A percentile compares a stretch with the other conserved stretches of the same genome.
These are phyloP conservation scores for Nettapus auritus DNA, from an alignment of 2,113 vertebrate genomes.

Conservation along the genomic window DNA sequence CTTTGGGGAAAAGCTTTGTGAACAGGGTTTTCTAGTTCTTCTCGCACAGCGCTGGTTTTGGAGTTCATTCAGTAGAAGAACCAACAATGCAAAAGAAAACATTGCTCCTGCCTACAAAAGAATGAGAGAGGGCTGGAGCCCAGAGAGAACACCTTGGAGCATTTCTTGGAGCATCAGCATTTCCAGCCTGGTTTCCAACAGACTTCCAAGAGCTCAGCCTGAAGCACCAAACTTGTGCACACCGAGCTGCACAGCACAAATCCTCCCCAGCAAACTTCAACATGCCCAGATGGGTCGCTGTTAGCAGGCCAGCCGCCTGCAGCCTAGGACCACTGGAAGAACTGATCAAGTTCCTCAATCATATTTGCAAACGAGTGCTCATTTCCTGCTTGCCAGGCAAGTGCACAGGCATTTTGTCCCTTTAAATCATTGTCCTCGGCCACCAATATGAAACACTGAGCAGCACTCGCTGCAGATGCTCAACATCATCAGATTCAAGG, in stretches of 20 bases:
- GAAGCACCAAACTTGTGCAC: neutral
- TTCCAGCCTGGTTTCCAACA: neutral
- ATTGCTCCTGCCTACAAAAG: neutral
- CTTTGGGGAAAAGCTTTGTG: neutral
- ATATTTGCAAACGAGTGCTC: conserved; percentile 67
- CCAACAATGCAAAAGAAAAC: neutral
- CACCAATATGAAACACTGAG: conserved; percentile 62
- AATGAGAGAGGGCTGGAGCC: neutral
- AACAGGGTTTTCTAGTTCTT: neutral
- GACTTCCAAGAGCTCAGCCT: neutral
- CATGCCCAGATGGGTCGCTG: neutral
- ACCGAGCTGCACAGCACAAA: neutral
- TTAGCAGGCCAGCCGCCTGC: neutral
- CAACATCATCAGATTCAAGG: conserved; percentile 66
- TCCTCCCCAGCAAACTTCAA: fast-evolving
- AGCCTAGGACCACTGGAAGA: conserved; percentile 18
- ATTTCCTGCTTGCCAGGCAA: conserved; percentile 64
- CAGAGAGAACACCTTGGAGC: neutral
- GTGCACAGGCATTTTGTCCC: conserved; percentile 57
- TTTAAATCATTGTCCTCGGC: conserved; percentile 70
- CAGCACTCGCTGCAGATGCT: conserved; percentile 43
- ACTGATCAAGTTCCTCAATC: conserved; percentile 50
- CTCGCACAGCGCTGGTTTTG: neutral
- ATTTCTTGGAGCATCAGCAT: too few species aligned
- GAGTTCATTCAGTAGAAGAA: neutral